Base-by-base conservation (phyloP, 2,888 invertebrate species). In the Trachelus iudaicus region DNA sequence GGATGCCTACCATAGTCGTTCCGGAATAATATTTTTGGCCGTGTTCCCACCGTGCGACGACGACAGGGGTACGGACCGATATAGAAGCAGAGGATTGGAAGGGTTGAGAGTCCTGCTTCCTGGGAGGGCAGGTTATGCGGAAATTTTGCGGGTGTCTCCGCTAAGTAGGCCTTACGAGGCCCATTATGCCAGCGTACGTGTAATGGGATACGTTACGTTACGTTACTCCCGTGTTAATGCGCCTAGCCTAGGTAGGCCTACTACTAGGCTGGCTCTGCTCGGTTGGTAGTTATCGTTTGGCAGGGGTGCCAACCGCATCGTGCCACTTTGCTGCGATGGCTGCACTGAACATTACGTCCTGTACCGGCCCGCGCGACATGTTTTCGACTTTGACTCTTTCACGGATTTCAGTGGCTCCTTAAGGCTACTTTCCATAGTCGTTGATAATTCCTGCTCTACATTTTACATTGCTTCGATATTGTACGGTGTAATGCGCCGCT, bases 151-250 rank as follows among this genome's bases (percentile, higher is more conserved):
- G 77, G 79, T 81, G 82, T 83, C 81, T 80, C 74, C 73, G 81
- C 81, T 86, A 87, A 87, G 87, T 85, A 86, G 87, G 84, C 84
- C 85, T 88, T 87, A 85, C 85, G 84, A 83, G 81, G 81, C 82
- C 86, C 84, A 86, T 87, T 88, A 84, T 77, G 76, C 79, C 79
- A 34, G 73, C 73, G 34, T 34, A 73, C 73, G 73, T 75, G 69
- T 69, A 75, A 81, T 75, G 68, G 77, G 73, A 73, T 75, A 80
- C 80, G 77, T 77, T 76, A 80, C 79, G 81, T 80, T 80, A 76
- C 81, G 76, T 82, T 77, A 82, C 80, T 78, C 75, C 73, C 56
- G 79, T 79, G 79, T 78, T 80, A 82, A 79, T 82, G 81, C 79
- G 82, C 69, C 68, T 56, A 73, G 78, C 74, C 75, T 73, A 77